phyloP scores from a whole-genome alignment of 1,140 invertebrate genomes.

The Euglossa dilemma region DNA sequence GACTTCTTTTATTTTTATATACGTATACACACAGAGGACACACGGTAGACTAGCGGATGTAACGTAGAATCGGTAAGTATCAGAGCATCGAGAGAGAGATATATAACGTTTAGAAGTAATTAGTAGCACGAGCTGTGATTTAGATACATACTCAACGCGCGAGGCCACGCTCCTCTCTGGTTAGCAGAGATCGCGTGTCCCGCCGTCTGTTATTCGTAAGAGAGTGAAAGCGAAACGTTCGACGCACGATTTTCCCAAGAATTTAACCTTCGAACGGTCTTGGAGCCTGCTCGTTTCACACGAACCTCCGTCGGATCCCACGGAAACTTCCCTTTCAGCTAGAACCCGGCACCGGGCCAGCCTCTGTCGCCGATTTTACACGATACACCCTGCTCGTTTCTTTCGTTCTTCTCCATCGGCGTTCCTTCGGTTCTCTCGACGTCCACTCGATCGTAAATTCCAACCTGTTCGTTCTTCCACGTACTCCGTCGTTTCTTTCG shows the following conservation, averaged over 20 bases:
- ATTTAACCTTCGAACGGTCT: constrained; percentile 6
- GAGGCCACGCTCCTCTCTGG: constrained; percentile 21
- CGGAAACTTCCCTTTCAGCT: not conserved
- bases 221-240: constrained; percentile 35
- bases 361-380: not conserved
- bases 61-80: constrained; percentile 60
- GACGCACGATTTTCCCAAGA: constrained; percentile 37
- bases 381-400: not conserved
- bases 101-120: constrained; percentile 75
- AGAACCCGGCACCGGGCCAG: not conserved
- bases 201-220: constrained; percentile 49
- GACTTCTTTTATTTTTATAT: constrained; percentile 4
- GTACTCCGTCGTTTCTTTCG: no score
- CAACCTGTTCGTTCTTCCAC: no score
- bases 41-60: constrained; percentile 44
- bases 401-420: not conserved
- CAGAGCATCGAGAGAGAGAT: constrained; percentile 62
- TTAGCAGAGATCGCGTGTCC: constrained; percentile 17
- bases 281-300: not conserved
- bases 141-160: constrained; percentile 81
- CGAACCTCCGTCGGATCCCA: constrained; percentile 8
- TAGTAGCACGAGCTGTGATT: constrained; percentile 83
- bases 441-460: no score
- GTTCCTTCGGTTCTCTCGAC: no score
- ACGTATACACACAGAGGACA: constrained; percentile 25